Evolutionary conservation across 2,888 invertebrate genomes (phyloP).

Genomic region (Coronaproctus castanopsis): DNA sequence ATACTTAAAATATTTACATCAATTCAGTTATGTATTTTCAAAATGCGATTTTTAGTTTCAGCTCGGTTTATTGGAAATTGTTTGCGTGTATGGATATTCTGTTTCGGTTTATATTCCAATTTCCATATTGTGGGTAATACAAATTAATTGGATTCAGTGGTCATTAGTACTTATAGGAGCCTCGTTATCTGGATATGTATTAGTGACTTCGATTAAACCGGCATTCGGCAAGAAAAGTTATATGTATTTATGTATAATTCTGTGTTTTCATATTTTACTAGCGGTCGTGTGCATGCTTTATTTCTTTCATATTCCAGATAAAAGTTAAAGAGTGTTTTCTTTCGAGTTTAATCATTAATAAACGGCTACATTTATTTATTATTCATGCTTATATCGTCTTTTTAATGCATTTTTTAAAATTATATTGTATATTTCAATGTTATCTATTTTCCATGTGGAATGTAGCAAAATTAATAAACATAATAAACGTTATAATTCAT

Average conservation of each 20-base stretch:
- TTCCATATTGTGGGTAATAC: constrained; percentile 78
- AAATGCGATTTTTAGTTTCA: too few relatives aligned
- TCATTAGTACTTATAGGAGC: constrained; percentile 60
- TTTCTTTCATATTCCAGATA: constrained; percentile 34
- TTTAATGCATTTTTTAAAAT: background rate
- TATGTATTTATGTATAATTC: constrained; percentile 41
- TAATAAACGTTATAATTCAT: too few relatives aligned
- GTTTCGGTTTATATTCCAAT: constrained; percentile 84
- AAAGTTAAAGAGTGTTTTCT: constrained; percentile 6
- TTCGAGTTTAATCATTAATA: background rate
- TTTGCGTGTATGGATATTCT: constrained; percentile 91
- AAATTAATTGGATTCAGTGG: constrained; percentile 68
- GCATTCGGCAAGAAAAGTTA: constrained; percentile 42
- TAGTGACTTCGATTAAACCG: constrained; percentile 62
- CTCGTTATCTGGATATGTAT: constrained; percentile 61
- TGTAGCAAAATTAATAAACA: too few relatives aligned
- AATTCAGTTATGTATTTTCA: constrained; percentile 2
- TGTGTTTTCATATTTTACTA: constrained; percentile 56
- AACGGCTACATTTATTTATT: background rate
- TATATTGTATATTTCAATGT: too few relatives aligned
- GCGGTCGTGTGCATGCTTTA: constrained; percentile 72
- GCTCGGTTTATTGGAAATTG: constrained; percentile 46
- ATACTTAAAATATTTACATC: too few relatives aligned
- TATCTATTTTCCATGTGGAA: background rate
- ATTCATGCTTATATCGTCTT: background rate